Evolutionary conservation across 1,140 invertebrate species (phyloP).

Genomic region (Melanaphis sacchari): DNA sequence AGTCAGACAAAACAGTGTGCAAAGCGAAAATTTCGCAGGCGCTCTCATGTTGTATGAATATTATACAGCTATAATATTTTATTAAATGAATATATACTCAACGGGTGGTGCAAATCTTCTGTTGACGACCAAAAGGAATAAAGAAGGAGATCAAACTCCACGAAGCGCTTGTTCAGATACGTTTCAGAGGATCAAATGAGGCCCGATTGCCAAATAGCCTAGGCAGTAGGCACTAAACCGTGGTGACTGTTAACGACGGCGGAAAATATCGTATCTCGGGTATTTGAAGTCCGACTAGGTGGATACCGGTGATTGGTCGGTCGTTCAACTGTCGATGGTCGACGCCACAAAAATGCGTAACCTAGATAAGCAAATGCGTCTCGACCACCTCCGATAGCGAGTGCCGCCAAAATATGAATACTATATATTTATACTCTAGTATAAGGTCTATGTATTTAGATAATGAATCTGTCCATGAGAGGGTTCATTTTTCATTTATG

Average conservation of each 20-base stretch:
- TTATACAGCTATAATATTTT: background rate
- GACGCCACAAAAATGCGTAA: background rate
- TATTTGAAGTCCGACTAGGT: constrained; percentile 59
- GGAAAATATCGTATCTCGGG: background rate
- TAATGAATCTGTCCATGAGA: too few species aligned
- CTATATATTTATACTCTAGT: too few species aligned
- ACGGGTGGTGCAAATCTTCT: background rate
- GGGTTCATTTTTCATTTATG: too few species aligned
- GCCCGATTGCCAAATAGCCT: too few species aligned
- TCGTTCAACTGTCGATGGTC: background rate
- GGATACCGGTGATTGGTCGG: constrained; percentile 60
- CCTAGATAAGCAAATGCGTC: background rate
- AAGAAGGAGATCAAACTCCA: background rate
- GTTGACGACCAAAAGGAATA: background rate
- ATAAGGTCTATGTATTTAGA: too few species aligned
- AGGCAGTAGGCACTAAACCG: background rate
- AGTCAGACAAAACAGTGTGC: constrained; percentile 40
- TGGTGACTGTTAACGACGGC: background rate
- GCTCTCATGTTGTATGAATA: background rate
- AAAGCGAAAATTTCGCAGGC: background rate
- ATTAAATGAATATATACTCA: too few species aligned
- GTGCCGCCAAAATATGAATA: constrained; percentile 7
- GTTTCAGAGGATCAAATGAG: background rate
- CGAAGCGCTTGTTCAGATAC: background rate
- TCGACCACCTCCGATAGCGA: background rate